A percentile compares a stretch with the other conserved stretches of the same genome.
These are phyloP conservation scores for Eupithecia insigniata DNA, from an alignment of 2,888 invertebrate species.

Conservation along the genomic window DNA sequence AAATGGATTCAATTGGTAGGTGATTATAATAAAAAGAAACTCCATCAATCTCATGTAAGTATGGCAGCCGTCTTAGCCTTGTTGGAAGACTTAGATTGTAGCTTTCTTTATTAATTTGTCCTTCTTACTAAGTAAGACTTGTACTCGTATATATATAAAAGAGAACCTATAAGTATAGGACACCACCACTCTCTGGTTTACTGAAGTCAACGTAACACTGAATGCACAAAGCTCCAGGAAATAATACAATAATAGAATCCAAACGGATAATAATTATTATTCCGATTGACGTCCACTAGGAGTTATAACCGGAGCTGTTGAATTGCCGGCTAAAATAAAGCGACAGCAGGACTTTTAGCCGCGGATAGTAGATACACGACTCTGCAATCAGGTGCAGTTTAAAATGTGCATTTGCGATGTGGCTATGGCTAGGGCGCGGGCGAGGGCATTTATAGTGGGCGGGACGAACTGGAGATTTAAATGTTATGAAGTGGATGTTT, in stretches of 20 bases:
- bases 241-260: constrained; percentile 37
- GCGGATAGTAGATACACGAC: constrained; percentile 70
- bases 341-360: constrained; percentile 77
- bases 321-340: constrained; percentile 69
- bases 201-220: neutral
- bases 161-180: neutral
- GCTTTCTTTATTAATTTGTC: neutral
- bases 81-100: neutral
- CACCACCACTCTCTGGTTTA: neutral
- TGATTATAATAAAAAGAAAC: neutral
- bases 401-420: constrained; percentile 84
- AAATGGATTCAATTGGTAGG: neutral
- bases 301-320: constrained; percentile 59
- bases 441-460: constrained; percentile 44
- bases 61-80: neutral
- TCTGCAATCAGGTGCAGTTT: constrained; percentile 83
- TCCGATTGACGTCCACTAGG: constrained; percentile 43
- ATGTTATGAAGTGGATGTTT: neutral
- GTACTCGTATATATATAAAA: too few relatives aligned
- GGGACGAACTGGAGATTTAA: constrained; percentile 11
- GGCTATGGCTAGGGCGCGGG: constrained; percentile 74
- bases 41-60: neutral
- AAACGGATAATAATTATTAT: constrained; percentile 41
- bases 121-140: neutral
- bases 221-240: constrained; percentile 8